Conservation (phyloP, 2,797 vertebrate genomes). For the Acanthopagrus latus region DNA sequence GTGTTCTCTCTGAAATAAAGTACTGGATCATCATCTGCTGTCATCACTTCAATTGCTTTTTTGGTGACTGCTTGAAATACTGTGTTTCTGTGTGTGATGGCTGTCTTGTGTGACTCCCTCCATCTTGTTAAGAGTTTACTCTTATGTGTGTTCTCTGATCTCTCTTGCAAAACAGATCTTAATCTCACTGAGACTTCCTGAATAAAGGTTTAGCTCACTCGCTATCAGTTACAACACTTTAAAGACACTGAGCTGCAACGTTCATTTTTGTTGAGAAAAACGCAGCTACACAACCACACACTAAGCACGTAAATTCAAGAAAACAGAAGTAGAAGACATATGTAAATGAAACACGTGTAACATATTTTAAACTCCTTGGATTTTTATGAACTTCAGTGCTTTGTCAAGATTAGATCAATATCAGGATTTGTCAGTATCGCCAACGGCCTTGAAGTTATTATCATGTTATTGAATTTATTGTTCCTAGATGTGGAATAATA, state of each 20-base stretch:
- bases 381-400: background rate
- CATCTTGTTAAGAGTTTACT: background rate
- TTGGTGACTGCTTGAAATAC: background rate
- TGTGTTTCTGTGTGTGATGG: background rate
- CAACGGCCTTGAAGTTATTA: no score
- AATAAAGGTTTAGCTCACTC: background rate
- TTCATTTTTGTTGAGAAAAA: background rate
- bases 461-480: no score
- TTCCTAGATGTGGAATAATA: no score
- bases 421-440: no score
- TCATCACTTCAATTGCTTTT: background rate
- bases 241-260: background rate
- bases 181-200: conserved; percentile 27
- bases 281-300: background rate
- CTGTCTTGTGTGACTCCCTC: background rate
- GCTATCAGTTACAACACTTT: background rate
- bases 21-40: no score
- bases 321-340: background rate
- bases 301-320: no score
- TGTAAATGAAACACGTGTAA: background rate
- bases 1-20: background rate
- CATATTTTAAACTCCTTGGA: background rate
- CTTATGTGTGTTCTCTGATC: background rate
- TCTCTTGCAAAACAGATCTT: conserved; percentile 11
- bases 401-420: background rate